These are phyloP conservation scores for Equus przewalskii DNA, from an alignment of 2,113 vertebrate species.

Conservation along the genomic window DNA sequence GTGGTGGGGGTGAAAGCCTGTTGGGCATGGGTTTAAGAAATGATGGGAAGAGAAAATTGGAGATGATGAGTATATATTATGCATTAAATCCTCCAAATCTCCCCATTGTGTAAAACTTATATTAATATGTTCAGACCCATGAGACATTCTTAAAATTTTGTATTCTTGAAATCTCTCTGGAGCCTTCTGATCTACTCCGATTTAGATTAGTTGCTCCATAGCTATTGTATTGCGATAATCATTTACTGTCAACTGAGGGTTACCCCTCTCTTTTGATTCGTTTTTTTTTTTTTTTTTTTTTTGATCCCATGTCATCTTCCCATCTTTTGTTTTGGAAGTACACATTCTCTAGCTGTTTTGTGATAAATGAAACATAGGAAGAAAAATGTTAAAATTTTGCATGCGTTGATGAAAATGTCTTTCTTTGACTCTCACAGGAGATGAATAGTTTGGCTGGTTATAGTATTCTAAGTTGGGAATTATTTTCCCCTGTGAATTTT, in stretches of 20 bases:
- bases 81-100: neutral
- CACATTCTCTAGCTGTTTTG: neutral
- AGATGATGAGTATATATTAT: neutral
- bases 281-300: too few species aligned
- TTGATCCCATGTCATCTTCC: neutral
- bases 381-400: neutral
- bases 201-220: neutral
- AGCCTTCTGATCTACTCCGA: neutral
- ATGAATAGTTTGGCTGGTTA: neutral
- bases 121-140: neutral
- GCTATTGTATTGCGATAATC: neutral
- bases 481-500: constrained; percentile 8
- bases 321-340: neutral
- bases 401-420: neutral
- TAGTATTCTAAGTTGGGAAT: neutral
- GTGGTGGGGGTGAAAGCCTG: neutral
- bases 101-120: neutral
- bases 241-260: neutral
- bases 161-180: neutral
- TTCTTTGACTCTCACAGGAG: neutral
- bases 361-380: neutral
- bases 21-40: neutral
- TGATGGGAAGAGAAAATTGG: neutral
- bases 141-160: neutral
- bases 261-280: neutral